phyloP scores from a whole-genome alignment of 2,797 vertebrate species.

The Taenioides sp. region DNA sequence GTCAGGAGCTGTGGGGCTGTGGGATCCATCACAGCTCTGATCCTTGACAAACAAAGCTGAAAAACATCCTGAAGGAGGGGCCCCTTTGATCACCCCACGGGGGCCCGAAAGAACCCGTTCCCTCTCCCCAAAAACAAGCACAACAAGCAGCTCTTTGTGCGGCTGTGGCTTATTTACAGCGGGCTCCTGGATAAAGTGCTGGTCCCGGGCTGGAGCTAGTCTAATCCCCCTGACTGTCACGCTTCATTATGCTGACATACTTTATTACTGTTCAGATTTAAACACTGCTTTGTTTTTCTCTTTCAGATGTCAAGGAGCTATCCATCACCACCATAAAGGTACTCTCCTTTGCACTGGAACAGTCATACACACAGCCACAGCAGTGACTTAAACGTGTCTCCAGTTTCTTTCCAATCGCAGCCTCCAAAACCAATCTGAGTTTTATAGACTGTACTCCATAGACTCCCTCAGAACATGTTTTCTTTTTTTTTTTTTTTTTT shows the following conservation, averaged over 20 bases:
- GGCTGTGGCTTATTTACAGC: constrained; percentile 51
- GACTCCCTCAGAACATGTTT: neutral
- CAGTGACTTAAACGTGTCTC: neutral
- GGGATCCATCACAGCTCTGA: constrained; percentile 8
- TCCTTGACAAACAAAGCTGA: constrained; percentile 30
- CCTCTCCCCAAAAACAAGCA: constrained; percentile 47
- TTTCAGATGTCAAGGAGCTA: constrained; percentile 63
- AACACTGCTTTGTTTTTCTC: constrained; percentile 19
- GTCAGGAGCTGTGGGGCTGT: constrained; percentile 17
- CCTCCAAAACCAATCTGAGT: neutral
- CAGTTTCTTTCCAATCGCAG: neutral
- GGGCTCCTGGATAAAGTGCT: constrained; percentile 43
- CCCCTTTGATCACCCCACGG: constrained; percentile 51
- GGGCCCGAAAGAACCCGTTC: constrained; percentile 41
- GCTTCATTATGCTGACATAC: constrained; percentile 21
- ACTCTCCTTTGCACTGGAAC: constrained; percentile 19
- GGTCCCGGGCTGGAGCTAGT: constrained; percentile 18
- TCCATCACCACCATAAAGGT: constrained; percentile 74
- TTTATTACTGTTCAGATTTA: constrained; percentile 29
- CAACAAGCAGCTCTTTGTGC: constrained; percentile 55
- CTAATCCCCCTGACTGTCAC: constrained; percentile 20
- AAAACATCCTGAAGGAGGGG: constrained; percentile 32
- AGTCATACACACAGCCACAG: neutral
- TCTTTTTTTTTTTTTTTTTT: neutral
- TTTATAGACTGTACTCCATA: neutral